phyloP scores from a whole-genome alignment of 1,140 invertebrate species.

The Drosophila tsacasi region DNA sequence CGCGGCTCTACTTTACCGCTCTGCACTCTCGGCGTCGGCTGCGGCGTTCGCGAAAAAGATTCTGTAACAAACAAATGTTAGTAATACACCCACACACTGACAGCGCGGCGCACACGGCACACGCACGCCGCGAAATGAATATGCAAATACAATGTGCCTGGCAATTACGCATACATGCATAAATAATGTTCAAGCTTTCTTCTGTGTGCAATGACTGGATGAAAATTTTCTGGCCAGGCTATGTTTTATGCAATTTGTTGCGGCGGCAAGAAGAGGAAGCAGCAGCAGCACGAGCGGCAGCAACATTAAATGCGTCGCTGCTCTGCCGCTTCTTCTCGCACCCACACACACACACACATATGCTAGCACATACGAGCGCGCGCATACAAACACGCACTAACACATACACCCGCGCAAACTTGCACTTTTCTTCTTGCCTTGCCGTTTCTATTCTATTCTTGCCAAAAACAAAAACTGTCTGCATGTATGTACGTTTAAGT shows the following conservation, averaged over 20 bases:
- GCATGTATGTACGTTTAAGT: not conserved
- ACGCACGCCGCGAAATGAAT: slow-evolving; percentile 9
- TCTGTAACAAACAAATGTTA: slow-evolving; percentile 20
- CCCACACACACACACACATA: not conserved
- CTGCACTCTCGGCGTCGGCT: not conserved
- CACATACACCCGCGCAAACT: slow-evolving; percentile 2
- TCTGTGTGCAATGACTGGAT: slow-evolving; percentile 32
- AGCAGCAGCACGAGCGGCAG: not conserved
- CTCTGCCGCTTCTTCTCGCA: slow-evolving; percentile 18
- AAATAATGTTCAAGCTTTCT: slow-evolving; percentile 14
- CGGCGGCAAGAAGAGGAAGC: slow-evolving; percentile 17
- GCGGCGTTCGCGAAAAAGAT: slow-evolving; percentile 23
- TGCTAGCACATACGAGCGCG: not conserved
- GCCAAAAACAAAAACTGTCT: not conserved
- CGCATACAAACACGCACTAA: not conserved
- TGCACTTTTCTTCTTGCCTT: slow-evolving; percentile 19
- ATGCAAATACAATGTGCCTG: slow-evolving; percentile 13
- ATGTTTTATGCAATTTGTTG: slow-evolving; percentile 40
- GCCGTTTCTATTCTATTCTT: not conserved
- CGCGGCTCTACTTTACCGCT: slow-evolving; percentile 1
- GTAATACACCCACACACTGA: not conserved
- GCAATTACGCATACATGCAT: slow-evolving; percentile 31
- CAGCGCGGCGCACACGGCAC: not conserved
- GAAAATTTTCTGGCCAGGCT: slow-evolving; percentile 18
- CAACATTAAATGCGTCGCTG: slow-evolving; percentile 40